phyloP scores from a whole-genome alignment of 92 coral and sea anemone species.

The Porites evermanni region DNA sequence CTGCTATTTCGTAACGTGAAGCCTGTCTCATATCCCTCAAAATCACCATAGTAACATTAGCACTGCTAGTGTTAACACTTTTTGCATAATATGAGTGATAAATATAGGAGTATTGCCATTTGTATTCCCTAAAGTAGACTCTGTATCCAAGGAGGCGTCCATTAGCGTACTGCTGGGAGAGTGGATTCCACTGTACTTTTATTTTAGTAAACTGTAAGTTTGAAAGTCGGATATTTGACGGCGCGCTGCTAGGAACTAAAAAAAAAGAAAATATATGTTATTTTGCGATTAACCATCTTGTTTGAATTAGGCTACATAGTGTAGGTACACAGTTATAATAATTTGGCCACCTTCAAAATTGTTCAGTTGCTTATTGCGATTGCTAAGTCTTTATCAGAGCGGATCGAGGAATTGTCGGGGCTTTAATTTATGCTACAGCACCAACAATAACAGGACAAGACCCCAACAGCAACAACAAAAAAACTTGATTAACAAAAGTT shows the following conservation, averaged over 20 bases:
- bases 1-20: neutral
- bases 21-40: neutral
- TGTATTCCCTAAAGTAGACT: neutral
- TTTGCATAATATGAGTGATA: neutral
- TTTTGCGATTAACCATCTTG: no score
- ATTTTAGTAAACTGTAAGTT: neutral
- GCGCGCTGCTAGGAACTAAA: conserved; percentile 18
- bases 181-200: conserved; percentile 13
- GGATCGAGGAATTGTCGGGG: no score
- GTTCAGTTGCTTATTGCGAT: no score
- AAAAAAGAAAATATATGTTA: neutral
- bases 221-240: neutral
- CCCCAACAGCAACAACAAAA: no score
- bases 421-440: no score
- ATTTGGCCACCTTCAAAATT: no score
- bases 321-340: no score
- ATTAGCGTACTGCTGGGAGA: neutral
- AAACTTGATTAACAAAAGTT: no score
- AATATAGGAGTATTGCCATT: no score
- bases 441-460: no score
- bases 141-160: conserved; percentile 27
- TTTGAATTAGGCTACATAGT: no score
- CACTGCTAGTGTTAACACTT: neutral
- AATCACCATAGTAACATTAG: neutral
- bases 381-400: no score